Conservation (phyloP, 2,888 invertebrate genomes). For the Phasia obesa region DNA sequence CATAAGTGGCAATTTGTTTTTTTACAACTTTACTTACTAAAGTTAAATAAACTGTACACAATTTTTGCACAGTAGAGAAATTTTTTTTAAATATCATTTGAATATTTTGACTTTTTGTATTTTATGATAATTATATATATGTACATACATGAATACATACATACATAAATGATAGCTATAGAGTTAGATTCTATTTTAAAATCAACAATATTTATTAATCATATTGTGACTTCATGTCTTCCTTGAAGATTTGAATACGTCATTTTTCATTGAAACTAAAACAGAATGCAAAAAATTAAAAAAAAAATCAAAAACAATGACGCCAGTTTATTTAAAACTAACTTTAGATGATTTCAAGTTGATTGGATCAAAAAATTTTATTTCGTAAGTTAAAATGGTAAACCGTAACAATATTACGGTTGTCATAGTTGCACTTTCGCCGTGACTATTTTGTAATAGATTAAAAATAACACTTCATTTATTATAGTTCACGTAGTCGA, state of each 20-base stretch:
- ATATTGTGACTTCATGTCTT: conserved; percentile 33
- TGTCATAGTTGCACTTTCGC: too few relatives aligned
- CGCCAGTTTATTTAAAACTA: conserved; percentile 24
- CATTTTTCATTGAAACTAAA: conserved; percentile 28
- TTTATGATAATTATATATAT: not conserved
- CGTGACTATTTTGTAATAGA: too few relatives aligned
- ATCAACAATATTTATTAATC: conserved; percentile 26
- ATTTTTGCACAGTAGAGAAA: not conserved
- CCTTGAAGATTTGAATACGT: conserved; percentile 21
- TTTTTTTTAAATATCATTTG: not conserved
- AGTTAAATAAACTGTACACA: not conserved
- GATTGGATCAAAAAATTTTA: not conserved
- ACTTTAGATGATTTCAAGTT: not conserved
- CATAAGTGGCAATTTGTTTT: not conserved
- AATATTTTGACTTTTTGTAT: not conserved
- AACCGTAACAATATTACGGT: too few relatives aligned
- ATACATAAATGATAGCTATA: not conserved
- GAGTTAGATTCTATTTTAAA: not conserved
- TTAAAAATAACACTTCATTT: too few relatives aligned
- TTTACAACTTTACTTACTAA: not conserved
- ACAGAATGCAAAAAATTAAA: not conserved
- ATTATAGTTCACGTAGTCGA: too few relatives aligned
- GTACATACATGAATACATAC: too few relatives aligned
- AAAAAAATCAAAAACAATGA: conserved; percentile 32
- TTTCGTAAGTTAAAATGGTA: not conserved